These are phyloP conservation scores for Columba janthina DNA, from an alignment of 2,113 vertebrate species.

Conservation along the genomic window DNA sequence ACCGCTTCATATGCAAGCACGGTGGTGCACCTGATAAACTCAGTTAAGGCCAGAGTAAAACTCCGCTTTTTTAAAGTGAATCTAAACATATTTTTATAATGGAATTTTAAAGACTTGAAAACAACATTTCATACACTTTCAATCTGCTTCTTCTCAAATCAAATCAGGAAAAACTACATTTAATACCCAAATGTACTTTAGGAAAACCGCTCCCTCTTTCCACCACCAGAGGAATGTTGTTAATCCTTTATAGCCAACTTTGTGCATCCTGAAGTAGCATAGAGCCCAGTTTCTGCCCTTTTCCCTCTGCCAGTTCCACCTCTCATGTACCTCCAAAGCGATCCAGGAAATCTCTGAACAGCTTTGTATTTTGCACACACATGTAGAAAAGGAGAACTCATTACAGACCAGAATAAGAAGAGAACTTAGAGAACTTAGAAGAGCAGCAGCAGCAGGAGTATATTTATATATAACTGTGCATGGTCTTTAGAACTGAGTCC, in stretches of 20 bases:
- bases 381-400: not conserved
- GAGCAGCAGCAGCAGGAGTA: not conserved
- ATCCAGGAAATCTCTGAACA: not conserved
- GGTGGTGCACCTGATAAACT: not conserved
- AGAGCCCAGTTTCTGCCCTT: not conserved
- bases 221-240: not conserved
- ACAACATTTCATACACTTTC: not conserved
- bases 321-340: not conserved
- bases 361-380: not conserved
- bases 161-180: not conserved
- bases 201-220: conserved; percentile 17
- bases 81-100: not conserved
- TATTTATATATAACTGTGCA: not conserved
- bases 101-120: not conserved
- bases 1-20: not conserved
- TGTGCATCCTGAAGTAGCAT: not conserved
- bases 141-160: not conserved
- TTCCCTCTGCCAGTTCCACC: not conserved
- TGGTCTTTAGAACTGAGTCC: not conserved
- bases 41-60: not conserved
- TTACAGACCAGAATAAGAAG: not conserved
- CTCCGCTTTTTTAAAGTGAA: fast-evolving
- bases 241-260: not conserved
- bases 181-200: not conserved
- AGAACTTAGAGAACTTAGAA: not conserved